These are phyloP conservation scores for Manis pentadactyla DNA, from an alignment of 2,797 vertebrate species.

Conservation along the genomic window DNA sequence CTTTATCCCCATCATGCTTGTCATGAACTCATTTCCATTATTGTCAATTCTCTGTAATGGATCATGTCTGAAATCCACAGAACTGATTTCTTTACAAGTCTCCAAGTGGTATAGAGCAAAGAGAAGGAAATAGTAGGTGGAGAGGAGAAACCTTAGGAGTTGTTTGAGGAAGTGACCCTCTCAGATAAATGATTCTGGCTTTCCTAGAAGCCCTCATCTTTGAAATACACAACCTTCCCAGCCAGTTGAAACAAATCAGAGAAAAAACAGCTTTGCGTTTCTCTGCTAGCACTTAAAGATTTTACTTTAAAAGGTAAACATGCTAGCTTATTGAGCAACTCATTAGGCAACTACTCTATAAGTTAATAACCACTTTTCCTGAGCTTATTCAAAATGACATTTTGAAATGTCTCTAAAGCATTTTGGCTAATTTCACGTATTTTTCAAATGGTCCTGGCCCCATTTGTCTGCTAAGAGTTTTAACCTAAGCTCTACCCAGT, in stretches of 20 bases:
- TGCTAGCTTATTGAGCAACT: not conserved
- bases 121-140: not conserved
- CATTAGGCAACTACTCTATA: conserved; percentile 22
- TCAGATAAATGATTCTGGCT: not conserved
- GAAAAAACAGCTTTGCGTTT: not conserved
- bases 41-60: not conserved
- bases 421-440: conserved; percentile 41
- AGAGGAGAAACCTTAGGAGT: not conserved
- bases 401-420: conserved; percentile 61
- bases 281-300: not conserved
- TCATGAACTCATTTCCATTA: not conserved
- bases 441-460: not conserved
- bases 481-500: not conserved
- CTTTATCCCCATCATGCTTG: not conserved
- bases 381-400: conserved; percentile 47
- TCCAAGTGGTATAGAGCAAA: not conserved
- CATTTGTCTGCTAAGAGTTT: not conserved
- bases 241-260: not conserved
- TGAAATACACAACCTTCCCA: not conserved
- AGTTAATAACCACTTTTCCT: conserved; percentile 47
- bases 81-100: not conserved
- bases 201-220: not conserved
- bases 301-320: not conserved
- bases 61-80: not conserved
- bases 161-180: not conserved